Percentiles rank a stretch among this genome's conserved stretches.
These are phyloP conservation scores for Bolborhynchus lineola DNA, from an alignment of 2,113 vertebrate genomes.

Conservation along the genomic window DNA sequence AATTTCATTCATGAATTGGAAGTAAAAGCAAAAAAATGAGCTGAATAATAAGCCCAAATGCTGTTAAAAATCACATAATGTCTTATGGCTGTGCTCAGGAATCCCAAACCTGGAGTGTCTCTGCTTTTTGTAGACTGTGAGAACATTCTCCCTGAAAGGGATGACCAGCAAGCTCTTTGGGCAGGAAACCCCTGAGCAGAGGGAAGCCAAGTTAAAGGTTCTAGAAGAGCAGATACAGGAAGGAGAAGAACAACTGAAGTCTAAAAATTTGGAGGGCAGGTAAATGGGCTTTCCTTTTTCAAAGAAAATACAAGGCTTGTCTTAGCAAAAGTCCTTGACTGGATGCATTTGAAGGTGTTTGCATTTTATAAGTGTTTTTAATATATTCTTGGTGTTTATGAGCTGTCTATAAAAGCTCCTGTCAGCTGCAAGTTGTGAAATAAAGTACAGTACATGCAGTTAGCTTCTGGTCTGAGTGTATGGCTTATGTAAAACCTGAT, in stretches of 20 bases:
- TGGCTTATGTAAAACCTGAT: conserved; percentile 57
- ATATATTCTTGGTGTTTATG: conserved; percentile 67
- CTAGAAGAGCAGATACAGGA: conserved; percentile 91
- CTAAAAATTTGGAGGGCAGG: conserved; percentile 88
- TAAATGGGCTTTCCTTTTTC: conserved; percentile 65
- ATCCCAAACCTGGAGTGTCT: neutral
- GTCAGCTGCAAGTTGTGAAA: conserved; percentile 67
- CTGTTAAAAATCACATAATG: neutral
- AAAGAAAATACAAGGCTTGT: conserved; percentile 9
- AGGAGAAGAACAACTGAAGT: conserved; percentile 86
- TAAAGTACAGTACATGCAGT: conserved; percentile 55
- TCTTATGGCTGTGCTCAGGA: neutral
- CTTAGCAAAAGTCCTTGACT: conserved; percentile 12
- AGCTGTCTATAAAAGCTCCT: conserved; percentile 68
- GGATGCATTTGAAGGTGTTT: conserved; percentile 49
- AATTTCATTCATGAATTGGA: neutral
- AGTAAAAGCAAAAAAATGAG: neutral
- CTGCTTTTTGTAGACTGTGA: conserved; percentile 80
- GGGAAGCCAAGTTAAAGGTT: conserved; percentile 87
- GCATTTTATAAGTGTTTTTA: conserved; percentile 62
- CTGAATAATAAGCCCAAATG: neutral
- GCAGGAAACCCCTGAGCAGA: conserved; percentile 92
- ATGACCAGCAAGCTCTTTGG: conserved; percentile 97
- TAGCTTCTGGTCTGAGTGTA: conserved; percentile 48
- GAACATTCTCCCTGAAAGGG: conserved; percentile 93